phyloP scores from a whole-genome alignment of 2,113 vertebrate genomes.

The Motacilla alba region DNA sequence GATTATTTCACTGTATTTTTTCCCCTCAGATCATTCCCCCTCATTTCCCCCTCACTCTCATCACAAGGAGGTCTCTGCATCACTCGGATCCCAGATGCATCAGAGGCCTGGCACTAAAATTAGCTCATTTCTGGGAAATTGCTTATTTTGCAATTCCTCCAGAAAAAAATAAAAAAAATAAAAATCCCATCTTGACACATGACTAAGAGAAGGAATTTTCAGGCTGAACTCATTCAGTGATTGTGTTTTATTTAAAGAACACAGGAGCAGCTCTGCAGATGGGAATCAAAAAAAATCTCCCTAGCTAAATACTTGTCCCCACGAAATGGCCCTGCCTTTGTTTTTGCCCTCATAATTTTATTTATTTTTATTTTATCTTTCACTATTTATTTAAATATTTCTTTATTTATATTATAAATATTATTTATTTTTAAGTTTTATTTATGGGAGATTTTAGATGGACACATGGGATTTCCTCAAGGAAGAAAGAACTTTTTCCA shows the following conservation, averaged over 20 bases:
- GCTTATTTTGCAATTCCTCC: not conserved
- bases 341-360: not conserved
- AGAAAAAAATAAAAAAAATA: not conserved
- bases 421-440: no score
- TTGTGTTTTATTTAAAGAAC: not conserved
- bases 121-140: not conserved
- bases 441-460: accelerated
- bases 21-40: not conserved
- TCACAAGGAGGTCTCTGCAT: not conserved
- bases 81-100: not conserved
- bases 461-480: not conserved
- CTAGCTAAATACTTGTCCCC: not conserved
- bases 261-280: not conserved
- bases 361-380: not conserved
- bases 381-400: no score
- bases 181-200: not conserved
- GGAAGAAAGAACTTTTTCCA: not conserved
- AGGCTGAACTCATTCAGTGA: not conserved
- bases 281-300: not conserved
- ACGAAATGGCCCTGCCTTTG: not conserved
- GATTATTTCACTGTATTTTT: not conserved
- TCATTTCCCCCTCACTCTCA: accelerated
- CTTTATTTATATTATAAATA: no score
- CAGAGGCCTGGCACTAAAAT: not conserved
- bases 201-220: not conserved